A percentile compares a stretch with the other conserved stretches of the same genome.
Evolutionary conservation across 2,888 invertebrate genomes (phyloP).

Genomic region (Eremobia ochroleuca): DNA sequence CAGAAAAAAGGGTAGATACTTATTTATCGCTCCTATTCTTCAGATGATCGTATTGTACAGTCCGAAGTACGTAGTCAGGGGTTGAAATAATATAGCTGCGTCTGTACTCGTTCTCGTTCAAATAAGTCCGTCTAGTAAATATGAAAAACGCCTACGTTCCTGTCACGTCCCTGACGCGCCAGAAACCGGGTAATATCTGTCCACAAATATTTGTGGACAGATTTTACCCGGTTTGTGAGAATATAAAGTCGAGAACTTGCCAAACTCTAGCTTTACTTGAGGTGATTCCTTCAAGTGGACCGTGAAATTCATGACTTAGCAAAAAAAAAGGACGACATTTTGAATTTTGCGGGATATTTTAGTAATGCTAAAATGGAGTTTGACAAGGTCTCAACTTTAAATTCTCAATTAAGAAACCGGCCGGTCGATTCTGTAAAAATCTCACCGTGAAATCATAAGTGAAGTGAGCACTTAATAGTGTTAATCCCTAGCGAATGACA

Average conservation of each 20-base stretch:
- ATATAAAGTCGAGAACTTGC: background rate
- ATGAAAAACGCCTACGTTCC: background rate
- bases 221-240: background rate
- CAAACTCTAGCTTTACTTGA: background rate
- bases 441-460: too few relatives aligned
- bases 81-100: background rate
- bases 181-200: too few relatives aligned
- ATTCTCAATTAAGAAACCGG: background rate
- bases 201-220: background rate
- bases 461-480: too few relatives aligned
- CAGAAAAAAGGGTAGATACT: background rate
- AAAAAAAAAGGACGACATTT: too few relatives aligned
- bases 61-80: too few relatives aligned
- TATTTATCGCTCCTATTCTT: background rate
- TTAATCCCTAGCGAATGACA: too few relatives aligned
- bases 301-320: background rate
- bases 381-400: background rate
- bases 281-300: background rate
- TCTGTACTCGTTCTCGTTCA: background rate
- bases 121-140: background rate
- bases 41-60: background rate
- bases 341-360: too few relatives aligned
- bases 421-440: too few relatives aligned
- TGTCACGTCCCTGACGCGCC: background rate
- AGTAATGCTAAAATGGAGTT: background rate